These are phyloP conservation scores for Ariopsis seemanni DNA, from an alignment of 2,113 vertebrate genomes.

Conservation along the genomic window DNA sequence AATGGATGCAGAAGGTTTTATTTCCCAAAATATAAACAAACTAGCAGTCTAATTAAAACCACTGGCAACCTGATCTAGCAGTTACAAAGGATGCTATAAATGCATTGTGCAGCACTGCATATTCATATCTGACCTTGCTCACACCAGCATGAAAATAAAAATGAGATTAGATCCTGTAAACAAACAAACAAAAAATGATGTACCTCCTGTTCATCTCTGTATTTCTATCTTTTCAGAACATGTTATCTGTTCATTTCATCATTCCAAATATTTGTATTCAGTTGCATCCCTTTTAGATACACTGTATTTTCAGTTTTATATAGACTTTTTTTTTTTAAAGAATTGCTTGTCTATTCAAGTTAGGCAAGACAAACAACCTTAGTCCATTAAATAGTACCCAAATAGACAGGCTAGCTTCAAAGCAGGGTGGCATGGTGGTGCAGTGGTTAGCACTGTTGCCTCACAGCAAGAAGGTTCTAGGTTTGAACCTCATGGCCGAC, in stretches of 20 bases:
- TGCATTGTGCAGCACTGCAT: background rate
- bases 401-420: background rate
- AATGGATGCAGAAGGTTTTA: background rate
- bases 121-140: background rate
- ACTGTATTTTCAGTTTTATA: background rate
- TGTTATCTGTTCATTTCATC: background rate
- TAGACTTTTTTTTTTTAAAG: background rate
- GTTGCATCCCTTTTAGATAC: background rate
- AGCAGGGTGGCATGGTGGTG: no score
- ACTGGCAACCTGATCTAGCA: background rate
- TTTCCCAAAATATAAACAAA: background rate
- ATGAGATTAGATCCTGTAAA: background rate
- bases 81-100: background rate
- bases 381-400: background rate
- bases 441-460: no score
- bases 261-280: background rate
- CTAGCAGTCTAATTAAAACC: background rate
- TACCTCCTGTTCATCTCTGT: background rate
- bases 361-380: background rate
- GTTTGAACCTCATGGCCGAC: no score
- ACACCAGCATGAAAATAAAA: background rate
- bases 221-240: background rate
- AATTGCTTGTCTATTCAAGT: background rate
- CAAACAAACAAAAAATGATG: background rate
- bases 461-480: no score